Base-by-base conservation (phyloP, 1,140 invertebrate genomes). In the Drosophila nannoptera region DNA sequence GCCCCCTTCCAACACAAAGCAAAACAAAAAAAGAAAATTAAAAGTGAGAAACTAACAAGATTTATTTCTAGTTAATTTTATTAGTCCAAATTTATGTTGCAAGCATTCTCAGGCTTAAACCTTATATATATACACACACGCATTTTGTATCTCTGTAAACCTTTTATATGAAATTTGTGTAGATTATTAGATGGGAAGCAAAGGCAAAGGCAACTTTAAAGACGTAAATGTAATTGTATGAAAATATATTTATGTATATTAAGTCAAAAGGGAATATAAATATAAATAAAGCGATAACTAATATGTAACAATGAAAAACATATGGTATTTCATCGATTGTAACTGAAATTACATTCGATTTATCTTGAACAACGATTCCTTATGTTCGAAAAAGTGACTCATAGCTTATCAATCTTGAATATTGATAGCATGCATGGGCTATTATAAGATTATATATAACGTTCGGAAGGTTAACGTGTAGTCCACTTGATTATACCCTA, bases 161-260 rank as follows among this genome's bases (percentile, higher is more conserved):
- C 55, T 74, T 84, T 83, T 77, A 76, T 76, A 62, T 63, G 43
- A 63, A 84, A 78, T 65, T 80, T 65, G 76, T 69, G 78, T 84
- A 76, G 73, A 73, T 50, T 59, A 70, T 66, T 65, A 74, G 56
- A 83, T 73, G 68, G 76, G 75, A 84, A 67, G 81, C 80, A 83
- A 22, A 22, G 76, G 78, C 78, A 83, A 60, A 80, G 22, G 80
- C 69, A 83, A 83, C 80, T 80, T 71, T 76, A 74, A 83, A 83
- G 81, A 83, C 80, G 80, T 83, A 83, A 83, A 84, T 84, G 65
- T 84, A 86, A 83, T 84, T 84, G 66, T 86, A 83, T 84, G 80
- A 71, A 80, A 81, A 75, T 72, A 78, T 81, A 77, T 81, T 73
- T 81, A 77, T 80, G 53, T 84, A 83, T 55, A 67, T 76, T 83